A percentile compares a stretch with the other conserved stretches of the same genome.
Evolutionary conservation across 1,140 invertebrate genomes (phyloP).

Genomic region (Drosophila tropicalis): DNA sequence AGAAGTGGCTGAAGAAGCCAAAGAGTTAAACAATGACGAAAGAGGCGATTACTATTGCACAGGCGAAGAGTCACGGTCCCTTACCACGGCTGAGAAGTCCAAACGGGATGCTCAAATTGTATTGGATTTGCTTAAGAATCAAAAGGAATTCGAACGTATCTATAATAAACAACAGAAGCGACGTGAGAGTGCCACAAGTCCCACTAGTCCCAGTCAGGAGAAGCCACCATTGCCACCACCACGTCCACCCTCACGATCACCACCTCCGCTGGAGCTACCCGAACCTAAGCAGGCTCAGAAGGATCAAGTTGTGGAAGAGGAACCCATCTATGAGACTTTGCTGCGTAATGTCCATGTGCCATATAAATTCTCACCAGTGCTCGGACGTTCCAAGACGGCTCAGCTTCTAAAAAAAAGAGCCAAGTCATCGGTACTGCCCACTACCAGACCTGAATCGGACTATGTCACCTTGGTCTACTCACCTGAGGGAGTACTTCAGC

Average conservation of each 20-base stretch:
- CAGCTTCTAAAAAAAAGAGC: slow-evolving; percentile 64
- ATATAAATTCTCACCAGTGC: slow-evolving; percentile 79
- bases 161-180: slow-evolving; percentile 88
- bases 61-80: slow-evolving; percentile 49
- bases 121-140: slow-evolving; percentile 92
- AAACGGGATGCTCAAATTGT: slow-evolving; percentile 86
- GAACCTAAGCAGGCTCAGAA: slow-evolving; percentile 41
- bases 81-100: slow-evolving; percentile 56
- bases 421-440: slow-evolving; percentile 28
- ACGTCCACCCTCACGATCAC: slow-evolving; percentile 63
- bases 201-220: slow-evolving; percentile 41
- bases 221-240: slow-evolving; percentile 52
- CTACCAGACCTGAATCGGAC: slow-evolving; percentile 75
- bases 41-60: slow-evolving; percentile 35
- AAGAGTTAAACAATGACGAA: slow-evolving; percentile 22
- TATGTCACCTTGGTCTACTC: slow-evolving; percentile 81
- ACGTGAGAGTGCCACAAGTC: slow-evolving; percentile 52
- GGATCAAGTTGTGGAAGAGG: slow-evolving; percentile 36
- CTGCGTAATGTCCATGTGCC: slow-evolving; percentile 82
- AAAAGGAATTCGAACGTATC: slow-evolving; percentile 91
- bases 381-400: slow-evolving; percentile 70
- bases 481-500: slow-evolving; percentile 65
- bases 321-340: slow-evolving; percentile 79
- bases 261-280: slow-evolving; percentile 62
- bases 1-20: slow-evolving; percentile 56